These are phyloP conservation scores for Morpho achilles DNA, from an alignment of 2,888 invertebrate species.

Conservation along the genomic window DNA sequence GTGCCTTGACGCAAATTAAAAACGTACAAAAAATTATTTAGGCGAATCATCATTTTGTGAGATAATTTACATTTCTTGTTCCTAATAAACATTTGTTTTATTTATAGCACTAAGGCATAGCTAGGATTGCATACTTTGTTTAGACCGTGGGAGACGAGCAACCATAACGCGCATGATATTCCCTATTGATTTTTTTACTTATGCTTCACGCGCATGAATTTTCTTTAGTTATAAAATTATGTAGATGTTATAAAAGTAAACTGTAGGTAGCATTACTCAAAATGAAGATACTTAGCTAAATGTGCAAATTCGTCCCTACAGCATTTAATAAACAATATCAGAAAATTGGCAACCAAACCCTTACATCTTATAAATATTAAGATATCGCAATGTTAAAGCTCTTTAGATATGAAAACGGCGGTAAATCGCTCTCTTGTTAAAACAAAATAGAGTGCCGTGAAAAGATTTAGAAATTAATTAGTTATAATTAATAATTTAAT, in stretches of 20 bases:
- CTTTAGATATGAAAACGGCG: neutral
- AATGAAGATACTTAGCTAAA: too few relatives aligned
- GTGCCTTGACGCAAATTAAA: constrained; percentile 76
- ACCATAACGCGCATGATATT: constrained; percentile 53
- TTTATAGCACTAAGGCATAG: constrained; percentile 44
- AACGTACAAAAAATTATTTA: constrained; percentile 70
- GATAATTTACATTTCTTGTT: constrained; percentile 63
- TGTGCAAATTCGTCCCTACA: too few relatives aligned
- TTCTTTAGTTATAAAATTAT: constrained; percentile 4
- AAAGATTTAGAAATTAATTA: too few relatives aligned
- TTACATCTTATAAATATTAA: too few relatives aligned
- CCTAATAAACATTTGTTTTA: constrained; percentile 65
- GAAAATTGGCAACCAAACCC: too few relatives aligned
- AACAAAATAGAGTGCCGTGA: too few relatives aligned
- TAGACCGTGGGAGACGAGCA: constrained; percentile 34
- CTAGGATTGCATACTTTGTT: constrained; percentile 52
- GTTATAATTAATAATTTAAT: neutral
- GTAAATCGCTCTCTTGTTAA: neutral
- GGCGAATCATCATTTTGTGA: constrained; percentile 66
- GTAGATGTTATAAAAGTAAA: too few relatives aligned
- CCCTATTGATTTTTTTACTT: constrained; percentile 59
- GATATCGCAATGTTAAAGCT: too few relatives aligned
- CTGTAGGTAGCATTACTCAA: too few relatives aligned
- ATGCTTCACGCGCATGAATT: constrained; percentile 49
- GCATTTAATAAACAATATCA: too few relatives aligned